These are phyloP conservation scores for Mesorhabditis sp. DNA, from an alignment of 2,888 invertebrate genomes.

Conservation along the genomic window DNA sequence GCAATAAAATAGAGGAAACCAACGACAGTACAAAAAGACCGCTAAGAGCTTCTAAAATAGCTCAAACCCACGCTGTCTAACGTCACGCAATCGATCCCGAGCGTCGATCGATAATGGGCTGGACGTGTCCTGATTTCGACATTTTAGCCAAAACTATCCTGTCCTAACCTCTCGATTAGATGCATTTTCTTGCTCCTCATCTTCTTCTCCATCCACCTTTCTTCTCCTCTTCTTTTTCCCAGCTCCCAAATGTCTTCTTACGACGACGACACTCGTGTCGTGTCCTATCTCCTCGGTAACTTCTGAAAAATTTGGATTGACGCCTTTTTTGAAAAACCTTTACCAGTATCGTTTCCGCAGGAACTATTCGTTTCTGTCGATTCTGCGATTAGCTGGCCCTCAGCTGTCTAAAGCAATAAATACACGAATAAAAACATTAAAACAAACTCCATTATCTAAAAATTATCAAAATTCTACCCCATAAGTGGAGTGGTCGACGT, in stretches of 20 bases:
- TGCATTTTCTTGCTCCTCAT: not conserved
- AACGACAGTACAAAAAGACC: no score
- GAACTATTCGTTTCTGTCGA: not conserved
- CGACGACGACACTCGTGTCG: not conserved
- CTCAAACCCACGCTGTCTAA: no score
- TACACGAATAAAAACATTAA: no score
- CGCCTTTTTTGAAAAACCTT: not conserved
- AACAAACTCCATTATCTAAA: not conserved
- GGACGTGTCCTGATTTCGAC: no score
- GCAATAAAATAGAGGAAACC: no score
- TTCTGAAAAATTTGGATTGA: not conserved
- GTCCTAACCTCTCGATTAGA: not conserved
- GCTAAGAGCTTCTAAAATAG: no score
- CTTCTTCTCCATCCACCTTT: not conserved
- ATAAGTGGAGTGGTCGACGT: not conserved
- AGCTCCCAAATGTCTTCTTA: not conserved
- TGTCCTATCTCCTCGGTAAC: not conserved
- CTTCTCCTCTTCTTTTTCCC: slow-evolving; percentile 3
- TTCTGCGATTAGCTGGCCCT: not conserved
- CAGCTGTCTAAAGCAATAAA: not conserved
- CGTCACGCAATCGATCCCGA: no score
- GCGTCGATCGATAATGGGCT: no score
- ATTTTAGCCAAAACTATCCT: not conserved
- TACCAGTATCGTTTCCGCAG: no score
- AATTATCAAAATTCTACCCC: not conserved